A percentile compares a stretch with the other conserved stretches of the same genome.
Evolutionary conservation across 1,140 invertebrate genomes (phyloP).

Genomic region (Ericerus pela): DNA sequence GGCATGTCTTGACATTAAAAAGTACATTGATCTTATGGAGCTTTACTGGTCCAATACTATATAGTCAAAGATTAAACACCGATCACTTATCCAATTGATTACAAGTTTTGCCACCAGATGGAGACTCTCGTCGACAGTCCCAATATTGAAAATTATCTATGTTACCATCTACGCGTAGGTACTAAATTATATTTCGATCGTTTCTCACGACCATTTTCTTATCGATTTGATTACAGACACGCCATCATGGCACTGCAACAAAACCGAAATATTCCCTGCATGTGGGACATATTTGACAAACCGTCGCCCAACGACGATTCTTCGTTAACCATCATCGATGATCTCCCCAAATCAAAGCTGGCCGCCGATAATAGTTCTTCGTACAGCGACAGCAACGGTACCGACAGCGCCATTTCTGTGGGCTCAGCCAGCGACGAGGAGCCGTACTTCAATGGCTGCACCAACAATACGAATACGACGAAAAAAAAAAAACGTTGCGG

Average conservation of each 20-base stretch:
- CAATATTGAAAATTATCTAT: no score
- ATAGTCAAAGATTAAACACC: no score
- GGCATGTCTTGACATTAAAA: no score
- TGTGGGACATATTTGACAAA: constrained; percentile 50
- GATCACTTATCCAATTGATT: no score
- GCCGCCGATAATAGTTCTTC: constrained; percentile 20
- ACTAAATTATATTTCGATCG: no score
- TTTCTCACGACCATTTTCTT: no score
- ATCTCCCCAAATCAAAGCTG: constrained; percentile 29
- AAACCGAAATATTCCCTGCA: constrained; percentile 48
- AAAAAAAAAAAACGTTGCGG: constrained; percentile 39
- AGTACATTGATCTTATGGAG: no score
- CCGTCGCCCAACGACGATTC: constrained; percentile 26
- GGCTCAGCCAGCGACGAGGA: constrained; percentile 40
- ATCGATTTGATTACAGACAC: neutral
- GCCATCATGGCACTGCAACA: constrained; percentile 33
- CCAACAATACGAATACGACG: constrained; percentile 32
- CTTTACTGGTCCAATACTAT: no score
- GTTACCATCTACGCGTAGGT: no score
- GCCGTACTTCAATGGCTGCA: constrained; percentile 31
- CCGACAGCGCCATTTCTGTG: constrained; percentile 37
- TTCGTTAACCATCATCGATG: constrained; percentile 29
- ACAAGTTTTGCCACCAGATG: no score
- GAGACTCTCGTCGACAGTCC: no score
- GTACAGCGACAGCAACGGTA: constrained; percentile 25